These are phyloP conservation scores for Orientallactaga bullata DNA, from an alignment of 2,113 vertebrate genomes.

Conservation along the genomic window DNA sequence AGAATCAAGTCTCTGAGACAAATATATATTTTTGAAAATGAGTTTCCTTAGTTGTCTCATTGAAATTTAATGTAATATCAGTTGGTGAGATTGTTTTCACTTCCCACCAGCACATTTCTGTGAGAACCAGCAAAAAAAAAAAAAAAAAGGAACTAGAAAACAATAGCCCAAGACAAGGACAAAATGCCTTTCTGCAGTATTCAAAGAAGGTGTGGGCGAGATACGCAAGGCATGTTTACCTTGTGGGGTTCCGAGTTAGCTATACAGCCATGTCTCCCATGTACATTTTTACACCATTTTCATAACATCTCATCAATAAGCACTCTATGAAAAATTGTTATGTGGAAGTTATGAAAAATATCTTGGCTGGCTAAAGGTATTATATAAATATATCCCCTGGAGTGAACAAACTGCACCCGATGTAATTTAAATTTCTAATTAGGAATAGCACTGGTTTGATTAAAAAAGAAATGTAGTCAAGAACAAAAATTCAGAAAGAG, in stretches of 20 bases:
- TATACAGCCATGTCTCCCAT: background rate
- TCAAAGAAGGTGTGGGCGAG: constrained; percentile 17
- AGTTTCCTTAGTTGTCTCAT: constrained; percentile 83
- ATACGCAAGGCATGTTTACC: constrained; percentile 10
- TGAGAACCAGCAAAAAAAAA: background rate
- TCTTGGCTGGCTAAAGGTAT: constrained; percentile 71
- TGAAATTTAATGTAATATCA: constrained; percentile 84
- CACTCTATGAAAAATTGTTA: constrained; percentile 48
- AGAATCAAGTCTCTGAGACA: constrained; percentile 76
- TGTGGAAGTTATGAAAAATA: constrained; percentile 72
- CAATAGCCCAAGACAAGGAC: constrained; percentile 37
- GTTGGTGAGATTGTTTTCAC: constrained; percentile 75
- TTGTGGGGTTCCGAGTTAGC: background rate
- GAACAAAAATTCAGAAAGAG: constrained; percentile 52
- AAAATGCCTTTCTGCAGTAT: constrained; percentile 28
- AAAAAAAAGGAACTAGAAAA: background rate
- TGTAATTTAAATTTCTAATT: constrained; percentile 79
- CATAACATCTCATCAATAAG: constrained; percentile 58
- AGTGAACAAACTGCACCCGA: constrained; percentile 63
- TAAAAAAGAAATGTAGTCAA: constrained; percentile 36
- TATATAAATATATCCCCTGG: constrained; percentile 68
- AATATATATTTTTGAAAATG: constrained; percentile 82
- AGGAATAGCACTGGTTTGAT: constrained; percentile 51
- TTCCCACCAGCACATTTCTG: constrained; percentile 68
- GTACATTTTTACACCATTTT: constrained; percentile 54